Base-by-base conservation (phyloP, 2,113 vertebrate genomes). In the Apeltes quadracus region DNA sequence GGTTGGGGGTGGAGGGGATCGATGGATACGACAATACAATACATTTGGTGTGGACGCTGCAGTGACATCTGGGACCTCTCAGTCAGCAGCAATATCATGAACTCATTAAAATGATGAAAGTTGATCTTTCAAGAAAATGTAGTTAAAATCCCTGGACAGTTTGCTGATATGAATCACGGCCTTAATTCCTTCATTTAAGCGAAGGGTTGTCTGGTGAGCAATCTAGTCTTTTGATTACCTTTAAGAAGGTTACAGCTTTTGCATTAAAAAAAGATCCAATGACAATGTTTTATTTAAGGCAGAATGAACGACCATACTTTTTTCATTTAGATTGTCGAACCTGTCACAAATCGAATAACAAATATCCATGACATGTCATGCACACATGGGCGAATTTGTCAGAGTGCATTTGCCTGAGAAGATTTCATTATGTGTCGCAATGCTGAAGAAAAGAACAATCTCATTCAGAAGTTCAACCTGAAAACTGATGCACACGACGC, bases 61-160 rank as follows among this genome's bases (percentile, higher is more conserved):
- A 78, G 72, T 88, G 83, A 84, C 86, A 84, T 80, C 74, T 69
- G 82, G 81, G 76, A 82, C 69, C 68, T 90, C 80, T 87, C 83
- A 61, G 83, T 88, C 85, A 85, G 76, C 75, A 64, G 77, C 67
- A 50, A 77, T 83, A 79, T 83, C 85, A 87, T 86, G 83, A 81
- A 86, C 75, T 88, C 87, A 89, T 92, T 91, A 88, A 88, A 83
- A 82, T 91, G 88, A 91, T 89, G 89, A 87, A 92, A 82, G 87
- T 67, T 63, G 75, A 76, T 82, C 89, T 86, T 85, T n/a, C 79
- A 85, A 85, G 83, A 86, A 77, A 65, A 72, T 46, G 75, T 79
- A 58, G 81, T 85, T 89, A 78, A 88, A 87, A 87, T 84, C 86
- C 86, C 68, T 38, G 63, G 66, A 83, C 81, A 74, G 78, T n/a